A percentile compares a stretch with the other conserved stretches of the same genome.
phyloP scores from a whole-genome alignment of 2,888 invertebrate genomes.

The Macrophya annulata region DNA sequence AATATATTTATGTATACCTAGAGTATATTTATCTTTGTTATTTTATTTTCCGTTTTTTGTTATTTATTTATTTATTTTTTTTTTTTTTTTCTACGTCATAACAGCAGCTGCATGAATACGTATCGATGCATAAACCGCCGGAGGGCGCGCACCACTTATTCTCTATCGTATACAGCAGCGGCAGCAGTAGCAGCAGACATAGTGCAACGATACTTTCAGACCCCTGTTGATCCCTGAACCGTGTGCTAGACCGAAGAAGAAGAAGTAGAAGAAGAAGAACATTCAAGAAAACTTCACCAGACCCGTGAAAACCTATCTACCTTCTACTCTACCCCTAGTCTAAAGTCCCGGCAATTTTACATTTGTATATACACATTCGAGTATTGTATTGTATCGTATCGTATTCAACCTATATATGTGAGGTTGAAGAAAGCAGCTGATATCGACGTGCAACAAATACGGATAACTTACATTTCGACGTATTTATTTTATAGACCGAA shows the following conservation, averaged over 20 bases:
- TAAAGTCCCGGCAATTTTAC: neutral
- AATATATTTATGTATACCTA: too few relatives aligned
- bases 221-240: slow-evolving; percentile 37
- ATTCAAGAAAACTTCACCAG: slow-evolving; percentile 23
- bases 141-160: slow-evolving; percentile 20
- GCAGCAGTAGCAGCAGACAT: neutral
- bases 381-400: slow-evolving; percentile 3
- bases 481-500: neutral
- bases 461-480: neutral
- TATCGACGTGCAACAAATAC: neutral
- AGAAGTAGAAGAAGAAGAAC: neutral
- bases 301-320: neutral
- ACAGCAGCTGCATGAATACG: slow-evolving; percentile 12
- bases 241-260: neutral
- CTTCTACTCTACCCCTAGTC: neutral
- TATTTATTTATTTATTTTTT: neutral
- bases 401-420: neutral
- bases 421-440: neutral
- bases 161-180: neutral
- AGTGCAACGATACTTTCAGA: slow-evolving; percentile 32
- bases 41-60: too few relatives aligned
- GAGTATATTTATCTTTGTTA: neutral
- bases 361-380: neutral
- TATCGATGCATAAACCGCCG: slow-evolving; percentile 27
- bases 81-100: neutral